Conservation (phyloP, 2,797 vertebrate species). For the Chlorospingus flavigularis region DNA sequence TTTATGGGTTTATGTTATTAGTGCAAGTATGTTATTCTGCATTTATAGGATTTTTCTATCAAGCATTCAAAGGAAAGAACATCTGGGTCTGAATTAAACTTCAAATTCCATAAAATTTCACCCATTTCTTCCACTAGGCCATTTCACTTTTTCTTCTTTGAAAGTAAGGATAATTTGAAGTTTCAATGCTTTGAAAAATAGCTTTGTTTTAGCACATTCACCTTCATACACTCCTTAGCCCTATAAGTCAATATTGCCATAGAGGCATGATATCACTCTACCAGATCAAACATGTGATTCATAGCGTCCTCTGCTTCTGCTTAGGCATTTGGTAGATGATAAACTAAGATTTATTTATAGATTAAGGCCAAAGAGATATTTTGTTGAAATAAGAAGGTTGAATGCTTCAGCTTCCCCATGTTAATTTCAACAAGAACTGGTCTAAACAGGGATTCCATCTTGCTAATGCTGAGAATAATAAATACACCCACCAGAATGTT, state of each 20-base stretch:
- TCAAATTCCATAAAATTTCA: background rate
- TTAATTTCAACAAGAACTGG: background rate
- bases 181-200: background rate
- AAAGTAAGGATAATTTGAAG: background rate
- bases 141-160: background rate
- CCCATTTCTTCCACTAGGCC: background rate
- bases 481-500: background rate
- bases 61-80: background rate
- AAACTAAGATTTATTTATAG: background rate
- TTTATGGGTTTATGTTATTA: background rate
- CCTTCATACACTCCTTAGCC: background rate
- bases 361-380: slow-evolving; percentile 12
- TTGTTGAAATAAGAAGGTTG: slow-evolving; percentile 5
- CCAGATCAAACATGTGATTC: background rate
- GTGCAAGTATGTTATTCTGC: background rate
- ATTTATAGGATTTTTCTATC: background rate
- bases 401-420: background rate
- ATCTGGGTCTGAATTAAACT: background rate
- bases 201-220: background rate
- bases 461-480: background rate
- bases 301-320: background rate
- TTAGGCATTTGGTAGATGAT: slow-evolving; percentile 31
- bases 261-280: background rate
- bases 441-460: background rate
- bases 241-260: background rate